phyloP scores from a whole-genome alignment of 2,888 invertebrate species.

The Kuschelorhynchus macadamiae region DNA sequence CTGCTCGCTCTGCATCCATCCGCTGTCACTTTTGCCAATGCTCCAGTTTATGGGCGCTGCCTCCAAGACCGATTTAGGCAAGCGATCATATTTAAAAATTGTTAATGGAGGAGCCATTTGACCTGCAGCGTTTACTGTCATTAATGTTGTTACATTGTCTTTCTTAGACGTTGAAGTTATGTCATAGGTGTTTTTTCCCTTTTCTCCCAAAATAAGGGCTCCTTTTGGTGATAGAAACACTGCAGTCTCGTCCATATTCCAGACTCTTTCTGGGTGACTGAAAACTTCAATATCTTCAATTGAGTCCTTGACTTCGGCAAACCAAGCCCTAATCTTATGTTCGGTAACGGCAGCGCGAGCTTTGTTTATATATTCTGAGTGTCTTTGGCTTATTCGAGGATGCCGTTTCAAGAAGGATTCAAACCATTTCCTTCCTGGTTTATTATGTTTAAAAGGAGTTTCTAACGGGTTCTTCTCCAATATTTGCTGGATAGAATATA shows the following conservation, averaged over 20 bases:
- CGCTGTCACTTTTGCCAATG: no score
- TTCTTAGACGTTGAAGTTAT: no score
- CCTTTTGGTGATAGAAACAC: slow-evolving; percentile 43
- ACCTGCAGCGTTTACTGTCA: no score
- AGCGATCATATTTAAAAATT: no score
- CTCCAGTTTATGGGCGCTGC: no score
- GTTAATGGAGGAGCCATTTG: no score
- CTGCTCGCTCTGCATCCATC: no score
- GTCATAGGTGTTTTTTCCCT: slow-evolving; percentile 16
- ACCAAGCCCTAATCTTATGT: slow-evolving; percentile 7
- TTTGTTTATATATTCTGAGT: slow-evolving; percentile 18
- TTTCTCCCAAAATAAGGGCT: slow-evolving; percentile 27
- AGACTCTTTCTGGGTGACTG: background rate
- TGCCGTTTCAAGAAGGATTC: slow-evolving; percentile 1
- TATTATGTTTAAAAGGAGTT: slow-evolving; percentile 14
- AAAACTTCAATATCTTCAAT: slow-evolving; percentile 13
- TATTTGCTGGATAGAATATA: no score
- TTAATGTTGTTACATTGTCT: no score
- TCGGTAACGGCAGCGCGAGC: slow-evolving; percentile 9
- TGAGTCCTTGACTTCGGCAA: slow-evolving; percentile 4
- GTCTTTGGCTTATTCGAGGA: background rate
- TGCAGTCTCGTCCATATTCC: slow-evolving; percentile 45
- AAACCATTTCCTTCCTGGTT: slow-evolving; percentile 21
- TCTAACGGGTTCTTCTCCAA: background rate
- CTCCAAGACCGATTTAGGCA: no score